These are phyloP conservation scores for Eulemur rufifrons DNA, from an alignment of 2,113 vertebrate species.

Conservation along the genomic window DNA sequence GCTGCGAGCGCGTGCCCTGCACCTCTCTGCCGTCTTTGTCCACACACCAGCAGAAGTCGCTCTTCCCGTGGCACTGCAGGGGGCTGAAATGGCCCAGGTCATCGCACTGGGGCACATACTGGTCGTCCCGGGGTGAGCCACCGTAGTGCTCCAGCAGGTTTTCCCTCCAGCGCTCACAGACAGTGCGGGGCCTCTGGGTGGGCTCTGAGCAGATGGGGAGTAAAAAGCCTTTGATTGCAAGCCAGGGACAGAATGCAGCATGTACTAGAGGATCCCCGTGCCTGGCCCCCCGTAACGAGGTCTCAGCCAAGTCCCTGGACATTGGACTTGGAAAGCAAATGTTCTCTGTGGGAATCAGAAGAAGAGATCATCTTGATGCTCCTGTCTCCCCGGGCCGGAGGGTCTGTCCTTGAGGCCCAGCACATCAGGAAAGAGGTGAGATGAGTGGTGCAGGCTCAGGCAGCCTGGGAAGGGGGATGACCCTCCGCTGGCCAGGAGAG, in stretches of 20 bases:
- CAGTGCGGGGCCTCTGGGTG: slow-evolving; percentile 85
- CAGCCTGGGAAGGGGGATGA: too few relatives aligned
- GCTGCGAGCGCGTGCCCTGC: slow-evolving; percentile 90
- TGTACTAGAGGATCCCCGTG: not conserved
- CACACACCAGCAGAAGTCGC: slow-evolving; percentile 98
- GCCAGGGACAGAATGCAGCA: not conserved
- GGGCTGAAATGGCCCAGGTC: slow-evolving; percentile 88
- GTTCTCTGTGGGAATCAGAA: not conserved
- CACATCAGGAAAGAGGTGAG: not conserved
- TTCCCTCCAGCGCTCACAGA: slow-evolving; percentile 94
- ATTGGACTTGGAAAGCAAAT: not conserved
- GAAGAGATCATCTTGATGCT: not conserved
- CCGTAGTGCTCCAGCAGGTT: slow-evolving; percentile 93
- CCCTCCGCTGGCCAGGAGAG: not conserved
- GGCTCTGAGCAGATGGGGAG: slow-evolving; percentile 67
- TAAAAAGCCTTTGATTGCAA: not conserved
- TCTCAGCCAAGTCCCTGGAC: not conserved
- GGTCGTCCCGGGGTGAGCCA: slow-evolving; percentile 86
- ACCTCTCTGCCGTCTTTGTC: slow-evolving; percentile 92
- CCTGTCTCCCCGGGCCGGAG: not conserved
- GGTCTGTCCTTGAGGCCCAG: not conserved
- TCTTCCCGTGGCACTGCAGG: slow-evolving; percentile 95
- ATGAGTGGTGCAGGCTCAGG: not conserved
- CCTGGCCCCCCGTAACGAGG: not conserved
- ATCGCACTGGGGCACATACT: slow-evolving; percentile 94